Base-by-base conservation (phyloP, 1,140 invertebrate genomes). In the Agrypnia vestita region DNA sequence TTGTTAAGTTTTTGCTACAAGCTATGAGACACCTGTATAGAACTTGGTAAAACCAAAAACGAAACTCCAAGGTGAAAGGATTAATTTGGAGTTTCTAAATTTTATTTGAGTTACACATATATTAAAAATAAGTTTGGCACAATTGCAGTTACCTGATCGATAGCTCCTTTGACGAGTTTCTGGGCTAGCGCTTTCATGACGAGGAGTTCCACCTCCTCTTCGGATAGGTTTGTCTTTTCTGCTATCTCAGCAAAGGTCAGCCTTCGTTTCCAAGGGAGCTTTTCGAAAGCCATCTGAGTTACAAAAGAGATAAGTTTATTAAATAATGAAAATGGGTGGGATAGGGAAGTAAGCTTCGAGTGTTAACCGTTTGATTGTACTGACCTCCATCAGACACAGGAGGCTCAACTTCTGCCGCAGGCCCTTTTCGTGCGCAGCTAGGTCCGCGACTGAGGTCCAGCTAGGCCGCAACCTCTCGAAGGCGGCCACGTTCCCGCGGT, bases 151-250 rank as follows among this genome's bases (percentile, higher is more conserved):
- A 99, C 97, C 90, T 99, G 97, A 91, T 99, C 98, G 84, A 99
- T 99, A 62, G 94, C 94, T 13, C 98, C 98, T 80, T 94, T 93
- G 3, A 99, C 96, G 0, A 99, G 91, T 59, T 96, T 96, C 84
- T 99, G 93, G n/a, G 97, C 96, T 35, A 99, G 87, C 0, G 98
- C 98, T 89, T 99, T 98, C 98, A 99, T 99, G 1, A 99, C 96
- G 11, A 99, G 90, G 78, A 98, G 90, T 87, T 99, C 98, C 19
- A 99, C 97, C 89, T 98, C 94, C 61, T 94, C 94, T 11, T 94
- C 87, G 0, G 95, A 94, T 80, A 99, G 88, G 84, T 94, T 91
- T 9, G 97, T 96, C 86, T 96, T 96, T 72, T 91, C 88, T 0
- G 97, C 94, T 77, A 99, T 99, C 87, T 99, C 97, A 10, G 91